Conservation (phyloP, 2,797 vertebrate genomes). For the Pseudochromis fuscus region DNA sequence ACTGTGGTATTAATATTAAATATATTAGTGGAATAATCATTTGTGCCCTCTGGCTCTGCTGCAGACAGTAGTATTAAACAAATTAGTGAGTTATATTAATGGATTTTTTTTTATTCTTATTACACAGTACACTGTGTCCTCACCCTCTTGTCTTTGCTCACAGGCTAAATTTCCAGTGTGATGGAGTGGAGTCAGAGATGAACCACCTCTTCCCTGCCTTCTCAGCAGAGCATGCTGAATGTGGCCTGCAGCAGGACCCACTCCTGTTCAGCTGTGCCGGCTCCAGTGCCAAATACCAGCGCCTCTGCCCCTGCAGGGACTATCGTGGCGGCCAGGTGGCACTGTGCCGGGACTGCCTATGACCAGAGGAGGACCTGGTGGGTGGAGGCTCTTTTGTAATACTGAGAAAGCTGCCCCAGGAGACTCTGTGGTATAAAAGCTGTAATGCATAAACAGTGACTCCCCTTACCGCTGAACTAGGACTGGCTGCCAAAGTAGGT, state of each 20-base stretch:
- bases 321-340: constrained; percentile 92
- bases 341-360: constrained; percentile 92
- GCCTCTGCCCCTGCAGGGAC: constrained; percentile 95
- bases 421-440: constrained; percentile 13
- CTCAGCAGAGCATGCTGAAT: constrained; percentile 87
- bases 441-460: constrained; percentile 29
- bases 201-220: constrained; percentile 95
- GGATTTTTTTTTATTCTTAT: background rate
- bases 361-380: constrained; percentile 66
- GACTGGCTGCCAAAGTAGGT: constrained; percentile 55
- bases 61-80: constrained; percentile 8
- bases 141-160: constrained; percentile 1
- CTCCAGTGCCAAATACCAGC: constrained; percentile 87
- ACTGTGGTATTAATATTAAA: constrained; percentile 37
- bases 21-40: constrained; percentile 26
- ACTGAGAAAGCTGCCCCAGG: background rate
- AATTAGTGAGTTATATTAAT: background rate
- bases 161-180: constrained; percentile 91
- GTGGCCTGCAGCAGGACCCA: constrained; percentile 92
- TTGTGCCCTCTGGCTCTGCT: background rate
- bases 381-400: constrained; percentile 21
- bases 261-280: constrained; percentile 95
- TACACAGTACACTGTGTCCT: background rate
- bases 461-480: constrained; percentile 42
- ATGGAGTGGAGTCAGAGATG: constrained; percentile 90